Conservation (phyloP, 2,888 invertebrate species). For the Papilio protenor region DNA sequence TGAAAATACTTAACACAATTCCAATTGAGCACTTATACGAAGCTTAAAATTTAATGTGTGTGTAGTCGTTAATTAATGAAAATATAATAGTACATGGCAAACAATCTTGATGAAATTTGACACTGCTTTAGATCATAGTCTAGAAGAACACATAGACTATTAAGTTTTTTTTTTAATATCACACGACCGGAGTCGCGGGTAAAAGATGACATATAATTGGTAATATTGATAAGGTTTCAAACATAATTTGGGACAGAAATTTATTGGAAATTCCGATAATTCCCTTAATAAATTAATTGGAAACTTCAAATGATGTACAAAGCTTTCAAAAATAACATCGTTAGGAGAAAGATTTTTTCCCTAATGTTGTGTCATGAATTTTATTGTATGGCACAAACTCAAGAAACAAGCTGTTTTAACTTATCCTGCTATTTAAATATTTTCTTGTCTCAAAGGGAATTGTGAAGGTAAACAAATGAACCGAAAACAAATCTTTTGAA, state of each 20-base stretch:
- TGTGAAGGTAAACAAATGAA: constrained; percentile 33
- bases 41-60: neutral
- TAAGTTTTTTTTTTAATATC: too few species aligned
- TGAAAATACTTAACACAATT: constrained; percentile 26
- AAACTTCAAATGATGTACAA: neutral
- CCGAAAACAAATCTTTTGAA: constrained; percentile 19
- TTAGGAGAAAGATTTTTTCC: neutral
- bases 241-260: neutral
- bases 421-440: constrained; percentile 24
- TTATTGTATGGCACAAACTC: neutral
- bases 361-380: neutral
- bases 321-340: neutral
- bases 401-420: constrained; percentile 1
- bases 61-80: too few species aligned
- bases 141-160: too few species aligned
- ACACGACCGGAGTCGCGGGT: too few species aligned
- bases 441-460: constrained; percentile 36
- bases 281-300: neutral
- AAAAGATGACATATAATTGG: too few species aligned
- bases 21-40: neutral
- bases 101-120: too few species aligned
- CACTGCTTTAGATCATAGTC: too few species aligned
- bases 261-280: neutral
- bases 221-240: neutral
- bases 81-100: neutral